These are phyloP conservation scores for Arrhopalites spinosus DNA, from an alignment of 2,888 invertebrate species.

Conservation along the genomic window DNA sequence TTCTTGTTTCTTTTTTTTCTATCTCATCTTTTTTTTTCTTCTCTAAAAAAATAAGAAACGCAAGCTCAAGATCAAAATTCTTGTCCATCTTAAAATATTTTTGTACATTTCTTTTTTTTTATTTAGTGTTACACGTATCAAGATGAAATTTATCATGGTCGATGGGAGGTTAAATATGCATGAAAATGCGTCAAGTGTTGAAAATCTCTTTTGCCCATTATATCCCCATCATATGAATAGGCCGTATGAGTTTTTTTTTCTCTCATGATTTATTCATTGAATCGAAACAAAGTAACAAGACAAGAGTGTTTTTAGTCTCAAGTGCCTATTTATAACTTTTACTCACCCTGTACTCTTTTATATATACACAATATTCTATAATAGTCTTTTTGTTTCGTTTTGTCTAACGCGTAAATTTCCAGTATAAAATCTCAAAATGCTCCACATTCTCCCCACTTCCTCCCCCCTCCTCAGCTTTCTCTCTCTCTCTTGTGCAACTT, in stretches of 20 bases:
- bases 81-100: neutral
- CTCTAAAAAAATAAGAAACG: too few species aligned
- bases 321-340: neutral
- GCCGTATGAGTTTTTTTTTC: neutral
- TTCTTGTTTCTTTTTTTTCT: too few species aligned
- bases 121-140: neutral
- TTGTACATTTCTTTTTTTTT: neutral
- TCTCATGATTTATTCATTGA: slow-evolving; percentile 15
- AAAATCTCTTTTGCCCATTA: neutral
- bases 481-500: slow-evolving; percentile 11
- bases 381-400: too few species aligned
- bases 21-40: too few species aligned
- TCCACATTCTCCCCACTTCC: too few species aligned
- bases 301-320: neutral
- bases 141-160: neutral
- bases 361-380: too few species aligned
- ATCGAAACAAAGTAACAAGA: neutral
- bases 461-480: neutral
- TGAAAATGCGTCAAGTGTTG: neutral
- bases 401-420: too few species aligned
- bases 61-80: too few species aligned
- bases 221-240: neutral
- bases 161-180: neutral
- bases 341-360: neutral
- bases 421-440: too few species aligned